phyloP scores from a whole-genome alignment of 2,113 vertebrate species.

The Candoia aspera region DNA sequence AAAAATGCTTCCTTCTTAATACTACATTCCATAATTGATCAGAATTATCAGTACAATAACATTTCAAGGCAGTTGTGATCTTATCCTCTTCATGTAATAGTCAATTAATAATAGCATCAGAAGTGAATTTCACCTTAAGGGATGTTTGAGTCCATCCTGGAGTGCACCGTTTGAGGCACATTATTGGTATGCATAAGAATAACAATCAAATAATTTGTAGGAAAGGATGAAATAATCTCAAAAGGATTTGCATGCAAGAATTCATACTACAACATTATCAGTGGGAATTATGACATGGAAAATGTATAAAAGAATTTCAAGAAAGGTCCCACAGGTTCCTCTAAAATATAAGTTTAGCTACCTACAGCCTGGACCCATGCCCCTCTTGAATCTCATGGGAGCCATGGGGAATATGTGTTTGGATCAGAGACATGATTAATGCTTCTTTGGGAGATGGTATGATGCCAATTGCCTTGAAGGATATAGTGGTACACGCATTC shows the following conservation, averaged over 20 bases:
- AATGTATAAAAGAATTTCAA: neutral
- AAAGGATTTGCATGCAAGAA: neutral
- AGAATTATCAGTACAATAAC: neutral
- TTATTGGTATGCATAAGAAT: neutral
- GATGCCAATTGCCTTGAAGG: neutral
- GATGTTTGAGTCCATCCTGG: neutral
- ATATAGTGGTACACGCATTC: neutral
- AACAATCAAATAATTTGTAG: neutral
- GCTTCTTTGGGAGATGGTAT: neutral
- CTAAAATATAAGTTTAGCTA: neutral
- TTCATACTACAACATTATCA: neutral
- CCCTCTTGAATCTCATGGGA: neutral
- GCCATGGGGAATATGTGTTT: neutral
- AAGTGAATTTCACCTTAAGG: neutral
- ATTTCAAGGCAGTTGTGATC: neutral
- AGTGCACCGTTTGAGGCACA: neutral
- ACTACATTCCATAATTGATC: neutral
- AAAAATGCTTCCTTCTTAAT: neutral
- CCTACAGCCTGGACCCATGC: no score
- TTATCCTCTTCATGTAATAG: neutral
- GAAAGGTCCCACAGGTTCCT: no score
- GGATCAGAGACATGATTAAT: neutral
- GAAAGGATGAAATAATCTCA: neutral
- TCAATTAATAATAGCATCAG: neutral
- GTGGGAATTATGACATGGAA: neutral